phyloP scores from a whole-genome alignment of 2,888 invertebrate genomes.

The Microctonus hyperodae region DNA sequence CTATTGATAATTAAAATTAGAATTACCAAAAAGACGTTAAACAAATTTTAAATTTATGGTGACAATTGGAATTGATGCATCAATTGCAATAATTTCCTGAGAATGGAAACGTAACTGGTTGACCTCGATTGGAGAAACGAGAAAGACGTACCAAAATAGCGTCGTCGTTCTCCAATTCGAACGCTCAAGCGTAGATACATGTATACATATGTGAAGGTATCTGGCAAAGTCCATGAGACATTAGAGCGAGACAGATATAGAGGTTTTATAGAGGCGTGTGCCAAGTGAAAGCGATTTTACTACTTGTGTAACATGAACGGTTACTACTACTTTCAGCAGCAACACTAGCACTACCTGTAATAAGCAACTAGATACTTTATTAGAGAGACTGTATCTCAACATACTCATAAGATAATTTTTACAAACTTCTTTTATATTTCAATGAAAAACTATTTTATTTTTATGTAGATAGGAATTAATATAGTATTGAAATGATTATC shows the following conservation, averaged over 20 bases:
- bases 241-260: not conserved
- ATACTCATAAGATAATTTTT: not conserved
- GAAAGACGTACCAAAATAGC: slow-evolving; percentile 13
- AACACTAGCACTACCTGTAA: slow-evolving; percentile 26
- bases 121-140: slow-evolving; percentile 18
- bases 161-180: not conserved
- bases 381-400: not conserved
- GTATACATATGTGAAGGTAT: slow-evolving; percentile 7
- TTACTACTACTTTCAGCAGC: slow-evolving; percentile 28
- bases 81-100: slow-evolving; percentile 6
- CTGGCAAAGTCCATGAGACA: not conserved
- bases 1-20: not conserved
- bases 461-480: too few relatives aligned
- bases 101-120: slow-evolving; percentile 24
- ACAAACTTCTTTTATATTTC: not conserved
- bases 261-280: slow-evolving; percentile 25
- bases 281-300: slow-evolving; percentile 44
- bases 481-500: too few relatives aligned
- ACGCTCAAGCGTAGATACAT: not conserved
- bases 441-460: too few relatives aligned
- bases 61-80: not conserved
- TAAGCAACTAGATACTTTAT: slow-evolving; percentile 24
- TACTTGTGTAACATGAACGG: slow-evolving; percentile 40
- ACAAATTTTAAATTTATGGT: not conserved
- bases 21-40: not conserved